These are phyloP conservation scores for Euplagia quadripunctaria DNA, from an alignment of 2,888 invertebrate genomes.

Conservation along the genomic window DNA sequence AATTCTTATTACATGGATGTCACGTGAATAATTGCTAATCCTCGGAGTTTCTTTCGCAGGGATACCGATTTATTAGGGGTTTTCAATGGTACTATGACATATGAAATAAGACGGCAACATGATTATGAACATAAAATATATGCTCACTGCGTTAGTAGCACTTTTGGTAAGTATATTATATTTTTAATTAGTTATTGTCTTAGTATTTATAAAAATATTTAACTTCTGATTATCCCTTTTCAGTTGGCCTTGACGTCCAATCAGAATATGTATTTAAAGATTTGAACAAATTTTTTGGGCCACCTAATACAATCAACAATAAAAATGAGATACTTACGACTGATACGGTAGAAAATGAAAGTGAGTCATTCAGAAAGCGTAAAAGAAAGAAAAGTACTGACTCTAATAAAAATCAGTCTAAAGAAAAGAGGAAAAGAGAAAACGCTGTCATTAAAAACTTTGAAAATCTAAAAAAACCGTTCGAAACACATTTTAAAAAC, in stretches of 20 bases:
- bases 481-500: slow-evolving; percentile 62
- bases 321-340: slow-evolving; percentile 28
- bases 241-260: slow-evolving; percentile 85
- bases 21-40: not conserved
- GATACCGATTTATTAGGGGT: slow-evolving; percentile 78
- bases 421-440: slow-evolving; percentile 77
- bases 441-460: slow-evolving; percentile 68
- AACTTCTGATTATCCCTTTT: slow-evolving; percentile 49
- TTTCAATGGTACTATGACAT: slow-evolving; percentile 77
- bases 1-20: slow-evolving; percentile 5
- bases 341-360: slow-evolving; percentile 53
- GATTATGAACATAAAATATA: slow-evolving; percentile 77
- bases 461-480: slow-evolving; percentile 68
- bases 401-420: slow-evolving; percentile 58
- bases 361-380: slow-evolving; percentile 66
- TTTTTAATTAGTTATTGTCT: slow-evolving; percentile 3
- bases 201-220: not conserved
- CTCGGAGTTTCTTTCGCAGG: slow-evolving; percentile 57
- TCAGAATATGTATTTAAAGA: slow-evolving; percentile 72
- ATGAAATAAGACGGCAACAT: slow-evolving; percentile 76
- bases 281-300: slow-evolving; percentile 48
- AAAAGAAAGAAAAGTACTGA: slow-evolving; percentile 67
- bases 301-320: not conserved
- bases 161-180: slow-evolving; percentile 78
- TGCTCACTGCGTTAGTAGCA: slow-evolving; percentile 88